Evolutionary conservation across 2,113 vertebrate genomes (phyloP), one percentile per base, ranked within the genome.

Genomic region (Burhinus oedicnemus): DNA sequence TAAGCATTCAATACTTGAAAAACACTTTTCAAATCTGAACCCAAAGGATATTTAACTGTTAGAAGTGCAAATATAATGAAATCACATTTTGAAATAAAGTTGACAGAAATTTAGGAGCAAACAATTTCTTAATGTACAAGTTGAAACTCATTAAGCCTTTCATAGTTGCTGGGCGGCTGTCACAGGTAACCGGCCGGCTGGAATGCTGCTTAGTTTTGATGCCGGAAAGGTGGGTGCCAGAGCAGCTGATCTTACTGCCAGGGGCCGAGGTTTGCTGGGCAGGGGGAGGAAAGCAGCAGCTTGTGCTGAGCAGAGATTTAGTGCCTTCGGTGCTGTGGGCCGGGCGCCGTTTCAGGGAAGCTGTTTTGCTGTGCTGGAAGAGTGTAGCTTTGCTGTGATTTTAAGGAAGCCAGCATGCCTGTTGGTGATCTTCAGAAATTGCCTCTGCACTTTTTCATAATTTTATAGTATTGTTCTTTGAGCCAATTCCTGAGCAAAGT

Each of bases 401-500:
- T 34, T 55, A 57, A 80, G 52, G 66, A 94, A 76, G 54, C 12
- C 61, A 76, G 40, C 32, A 12, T 82, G 82, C 66, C 79, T 95
- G 61, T 21, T 87, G 90, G 66, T 86, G 85, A 76, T 74, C 79
- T 94, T 88, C 74, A 87, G 82, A 72, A 93, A 77, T 11, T 17
- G 49, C 75, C 58, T 95, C 79, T 95, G 94, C 17, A 13, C 76
- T 72, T 79, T 27, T 88, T 86, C 79, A 77, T 74, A 11, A 40
- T 79, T 92, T 92, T 72, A 61, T 93, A n/a, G 55, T 30, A 4
- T 66, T 87, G 64, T 60, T 82, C 29, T 87, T 82, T 25, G 58
- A 83, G 76, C 88, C 90, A 92, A 32, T 83, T 95, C 60, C 91
- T 78, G 45, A 70, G 83, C 54, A 54, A 86, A 96, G 51, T 45